A percentile compares a stretch with the other conserved stretches of the same genome.
These are phyloP conservation scores for Erebia palarica DNA, from an alignment of 2,888 invertebrate genomes.

Conservation along the genomic window DNA sequence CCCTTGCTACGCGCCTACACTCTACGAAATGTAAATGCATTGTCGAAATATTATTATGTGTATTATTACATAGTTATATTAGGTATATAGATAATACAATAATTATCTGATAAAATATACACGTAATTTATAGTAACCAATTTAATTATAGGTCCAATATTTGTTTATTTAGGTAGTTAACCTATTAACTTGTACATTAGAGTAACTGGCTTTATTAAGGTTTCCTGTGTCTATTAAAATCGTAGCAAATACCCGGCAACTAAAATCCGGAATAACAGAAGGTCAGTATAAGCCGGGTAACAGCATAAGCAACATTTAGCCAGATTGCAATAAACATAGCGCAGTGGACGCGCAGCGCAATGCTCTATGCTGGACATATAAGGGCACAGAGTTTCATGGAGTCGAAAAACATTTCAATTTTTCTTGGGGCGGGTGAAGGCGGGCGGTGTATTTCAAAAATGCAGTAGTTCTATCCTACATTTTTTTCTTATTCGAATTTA, in stretches of 20 bases:
- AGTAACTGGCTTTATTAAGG: no score
- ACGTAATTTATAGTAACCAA: no score
- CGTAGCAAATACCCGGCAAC: constrained; percentile 47
- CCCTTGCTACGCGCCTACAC: not conserved
- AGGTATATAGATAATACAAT: no score
- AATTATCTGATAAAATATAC: no score
- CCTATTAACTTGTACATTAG: no score
- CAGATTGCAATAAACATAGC: constrained; percentile 80
- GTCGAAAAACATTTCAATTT: constrained; percentile 33
- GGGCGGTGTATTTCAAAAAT: no score
- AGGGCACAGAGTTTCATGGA: constrained; percentile 54
- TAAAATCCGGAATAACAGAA: constrained; percentile 61
- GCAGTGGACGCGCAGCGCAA: constrained; percentile 68
- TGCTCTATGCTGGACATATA: constrained; percentile 71
- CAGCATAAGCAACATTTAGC: constrained; percentile 72
- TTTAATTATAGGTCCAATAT: no score
- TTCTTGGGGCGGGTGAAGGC: not conserved
- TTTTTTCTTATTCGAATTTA: not conserved
- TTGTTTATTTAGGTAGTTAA: no score
- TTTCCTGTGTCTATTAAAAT: constrained; percentile 25
- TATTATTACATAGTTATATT: no score
- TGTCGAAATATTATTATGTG: not conserved
- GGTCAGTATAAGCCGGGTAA: constrained; percentile 60
- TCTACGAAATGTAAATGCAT: not conserved
- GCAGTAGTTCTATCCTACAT: not conserved